Evolutionary conservation across 2,888 invertebrate species (phyloP).

Genomic region (Drosophila anomelani): DNA sequence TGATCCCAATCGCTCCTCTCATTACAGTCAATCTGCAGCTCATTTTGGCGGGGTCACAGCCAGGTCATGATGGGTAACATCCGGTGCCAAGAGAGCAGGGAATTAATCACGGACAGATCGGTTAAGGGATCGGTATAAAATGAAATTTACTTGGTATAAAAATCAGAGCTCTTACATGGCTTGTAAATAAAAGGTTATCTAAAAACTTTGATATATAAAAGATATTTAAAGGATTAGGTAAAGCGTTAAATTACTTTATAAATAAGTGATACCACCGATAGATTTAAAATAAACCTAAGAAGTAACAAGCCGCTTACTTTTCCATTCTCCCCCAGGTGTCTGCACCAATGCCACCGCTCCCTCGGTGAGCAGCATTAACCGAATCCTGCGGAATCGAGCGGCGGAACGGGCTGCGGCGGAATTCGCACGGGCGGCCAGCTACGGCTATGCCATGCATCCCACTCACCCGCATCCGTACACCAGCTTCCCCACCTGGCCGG

Average conservation of each 20-base stretch:
- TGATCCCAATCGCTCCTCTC: slow-evolving; percentile 71
- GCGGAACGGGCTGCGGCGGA: slow-evolving; percentile 98
- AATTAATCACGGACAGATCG: slow-evolving; percentile 1
- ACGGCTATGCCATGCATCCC: slow-evolving; percentile 91
- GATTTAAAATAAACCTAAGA: neutral
- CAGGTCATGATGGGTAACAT: slow-evolving; percentile 69
- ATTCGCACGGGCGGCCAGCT: slow-evolving; percentile 96
- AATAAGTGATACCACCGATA: too few species aligned
- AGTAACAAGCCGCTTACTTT: neutral
- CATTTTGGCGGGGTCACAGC: slow-evolving; percentile 70
- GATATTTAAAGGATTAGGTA: neutral
- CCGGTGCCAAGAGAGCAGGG: slow-evolving; percentile 44
- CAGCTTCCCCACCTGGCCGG: slow-evolving; percentile 86
- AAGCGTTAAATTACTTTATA: too few species aligned
- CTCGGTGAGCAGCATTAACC: slow-evolving; percentile 98
- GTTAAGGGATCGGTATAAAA: neutral
- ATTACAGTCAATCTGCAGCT: slow-evolving; percentile 76
- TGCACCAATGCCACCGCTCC: slow-evolving; percentile 98
- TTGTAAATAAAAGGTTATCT: neutral
- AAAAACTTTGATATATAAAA: neutral
- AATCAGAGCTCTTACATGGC: too few species aligned
- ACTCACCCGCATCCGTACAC: slow-evolving; percentile 87
- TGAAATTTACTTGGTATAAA: neutral
- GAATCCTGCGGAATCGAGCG: slow-evolving; percentile 97
- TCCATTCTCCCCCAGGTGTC: slow-evolving; percentile 88